Evolutionary conservation across 2,888 invertebrate genomes (phyloP).

Genomic region (Eulithis prunata): DNA sequence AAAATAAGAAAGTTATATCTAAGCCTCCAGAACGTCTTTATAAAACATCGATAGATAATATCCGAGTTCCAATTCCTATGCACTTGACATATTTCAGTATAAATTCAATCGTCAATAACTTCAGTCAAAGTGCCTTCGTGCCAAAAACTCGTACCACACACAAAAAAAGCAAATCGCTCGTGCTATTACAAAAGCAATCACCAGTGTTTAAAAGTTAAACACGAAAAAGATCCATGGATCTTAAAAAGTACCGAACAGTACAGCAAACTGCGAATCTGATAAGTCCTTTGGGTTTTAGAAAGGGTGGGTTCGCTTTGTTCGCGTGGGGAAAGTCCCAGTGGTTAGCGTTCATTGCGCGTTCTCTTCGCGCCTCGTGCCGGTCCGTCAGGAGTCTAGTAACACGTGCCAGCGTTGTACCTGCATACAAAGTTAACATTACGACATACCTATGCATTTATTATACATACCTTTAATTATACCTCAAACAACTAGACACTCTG

Average conservation of each 20-base stretch:
- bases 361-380: constrained; percentile 65
- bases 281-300: constrained; percentile 2
- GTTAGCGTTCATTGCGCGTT: constrained; percentile 55
- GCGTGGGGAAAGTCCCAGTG: constrained; percentile 31
- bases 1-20: too few relatives aligned
- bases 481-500: too few relatives aligned
- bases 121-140: constrained; percentile 25
- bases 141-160: constrained; percentile 25
- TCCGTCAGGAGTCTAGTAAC: constrained; percentile 89
- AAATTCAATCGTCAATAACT: constrained; percentile 32
- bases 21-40: constrained; percentile 22
- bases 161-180: constrained; percentile 38
- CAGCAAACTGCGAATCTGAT: neutral
- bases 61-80: constrained; percentile 27
- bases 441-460: neutral
- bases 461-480: too few relatives aligned
- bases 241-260: constrained; percentile 28
- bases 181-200: constrained; percentile 46
- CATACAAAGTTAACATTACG: neutral
- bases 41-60: constrained; percentile 16
- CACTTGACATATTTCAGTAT: constrained; percentile 20
- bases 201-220: constrained; percentile 22
- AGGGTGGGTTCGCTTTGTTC: constrained; percentile 28
- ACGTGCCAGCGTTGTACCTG: constrained; percentile 98
- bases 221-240: constrained; percentile 26